phyloP scores from a whole-genome alignment of 1,140 invertebrate genomes.

The Drosophila repleta region DNA sequence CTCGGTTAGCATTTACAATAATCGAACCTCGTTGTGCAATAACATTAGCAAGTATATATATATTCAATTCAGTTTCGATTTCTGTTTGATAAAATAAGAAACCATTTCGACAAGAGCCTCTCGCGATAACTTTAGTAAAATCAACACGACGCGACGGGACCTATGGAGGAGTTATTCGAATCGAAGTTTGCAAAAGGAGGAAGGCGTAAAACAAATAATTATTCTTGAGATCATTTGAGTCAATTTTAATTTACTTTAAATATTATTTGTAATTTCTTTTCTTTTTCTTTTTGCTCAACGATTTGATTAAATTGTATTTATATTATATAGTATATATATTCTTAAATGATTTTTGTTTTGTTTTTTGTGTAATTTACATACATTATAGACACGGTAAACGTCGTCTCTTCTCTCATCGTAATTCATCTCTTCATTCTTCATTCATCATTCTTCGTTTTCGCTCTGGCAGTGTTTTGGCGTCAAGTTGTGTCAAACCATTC shows the following conservation, averaged over 20 bases:
- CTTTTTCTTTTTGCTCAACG: slow-evolving; percentile 23
- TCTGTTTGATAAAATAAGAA: slow-evolving; percentile 42
- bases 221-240: slow-evolving; percentile 43
- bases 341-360: slow-evolving; percentile 45
- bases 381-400: slow-evolving; percentile 62
- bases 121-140: neutral
- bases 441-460: slow-evolving; percentile 60
- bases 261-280: neutral
- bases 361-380: slow-evolving; percentile 63
- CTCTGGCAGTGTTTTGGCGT: slow-evolving; percentile 84
- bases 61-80: slow-evolving; percentile 28
- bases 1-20: slow-evolving; percentile 36
- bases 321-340: slow-evolving; percentile 30
- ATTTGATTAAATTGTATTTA: slow-evolving; percentile 35
- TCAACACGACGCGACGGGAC: no score
- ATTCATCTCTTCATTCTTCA: slow-evolving; percentile 29
- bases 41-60: slow-evolving; percentile 7
- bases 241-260: slow-evolving; percentile 20
- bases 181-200: slow-evolving; percentile 1
- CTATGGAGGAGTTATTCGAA: slow-evolving; percentile 8
- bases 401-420: slow-evolving; percentile 23
- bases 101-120: slow-evolving; percentile 34
- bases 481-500: slow-evolving; percentile 84
- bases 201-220: slow-evolving; percentile 23
- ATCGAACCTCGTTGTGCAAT: slow-evolving; percentile 31